Conservation (phyloP, 1,140 invertebrate genomes). For the Uloborus diversus region DNA sequence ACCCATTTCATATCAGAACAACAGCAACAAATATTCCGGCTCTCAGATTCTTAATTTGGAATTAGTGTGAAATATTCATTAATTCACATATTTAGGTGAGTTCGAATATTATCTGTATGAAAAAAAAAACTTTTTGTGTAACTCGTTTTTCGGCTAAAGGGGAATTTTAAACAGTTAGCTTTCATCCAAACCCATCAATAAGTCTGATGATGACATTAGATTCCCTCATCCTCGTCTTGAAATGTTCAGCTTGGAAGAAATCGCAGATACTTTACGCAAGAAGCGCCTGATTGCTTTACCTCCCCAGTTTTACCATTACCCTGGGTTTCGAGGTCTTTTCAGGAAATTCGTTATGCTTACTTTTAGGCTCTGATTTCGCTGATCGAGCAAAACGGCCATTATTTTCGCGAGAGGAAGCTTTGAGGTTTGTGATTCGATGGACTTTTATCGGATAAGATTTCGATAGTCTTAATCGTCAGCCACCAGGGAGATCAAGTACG, state of each 20-base stretch:
- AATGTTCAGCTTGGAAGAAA: conserved; percentile 19
- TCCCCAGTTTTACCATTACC: conserved; percentile 28
- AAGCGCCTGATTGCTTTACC: conserved; percentile 32
- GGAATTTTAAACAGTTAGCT: too few species aligned
- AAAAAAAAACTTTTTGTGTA: too few species aligned
- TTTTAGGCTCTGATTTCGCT: conserved; percentile 34
- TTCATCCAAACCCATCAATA: conserved; percentile 19
- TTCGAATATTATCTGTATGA: too few species aligned
- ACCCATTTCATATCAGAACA: too few species aligned
- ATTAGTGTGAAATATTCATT: too few species aligned
- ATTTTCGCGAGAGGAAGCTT: conserved; percentile 14
- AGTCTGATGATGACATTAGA: conserved; percentile 38
- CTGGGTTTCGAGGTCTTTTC: not conserved
- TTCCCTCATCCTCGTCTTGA: conserved; percentile 7
- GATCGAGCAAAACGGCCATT: conserved; percentile 21
- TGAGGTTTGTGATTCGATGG: conserved; percentile 10
- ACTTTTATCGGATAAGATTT: conserved; percentile 16
- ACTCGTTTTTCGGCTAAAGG: not conserved
- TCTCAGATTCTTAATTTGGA: too few species aligned
- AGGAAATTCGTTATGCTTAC: conserved; percentile 25
- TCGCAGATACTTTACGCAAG: conserved; percentile 3
- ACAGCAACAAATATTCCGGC: too few species aligned
- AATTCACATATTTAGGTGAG: too few species aligned
- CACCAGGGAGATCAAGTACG: not conserved
- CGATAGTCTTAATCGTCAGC: conserved; percentile 21